Evolutionary conservation across 2,113 vertebrate genomes (phyloP), one percentile per base, ranked within the genome.

Genomic region (Sprattus sprattus): DNA sequence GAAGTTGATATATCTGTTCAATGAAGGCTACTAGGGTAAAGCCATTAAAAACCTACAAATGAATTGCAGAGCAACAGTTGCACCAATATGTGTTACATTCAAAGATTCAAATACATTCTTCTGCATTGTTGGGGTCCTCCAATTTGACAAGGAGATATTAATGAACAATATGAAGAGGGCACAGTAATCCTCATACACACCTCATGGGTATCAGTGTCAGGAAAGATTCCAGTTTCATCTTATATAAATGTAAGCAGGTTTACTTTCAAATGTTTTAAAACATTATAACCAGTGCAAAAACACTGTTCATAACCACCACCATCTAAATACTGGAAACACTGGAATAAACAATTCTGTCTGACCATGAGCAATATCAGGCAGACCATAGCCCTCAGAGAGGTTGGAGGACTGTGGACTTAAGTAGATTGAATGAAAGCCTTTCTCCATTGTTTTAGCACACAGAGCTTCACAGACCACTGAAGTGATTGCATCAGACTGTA

Each of bases 401-500:
- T 84, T 89, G 86, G 85, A 89, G 83, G 81, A 88, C 83, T 88
- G 49, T 84, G 85, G 57, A 80, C 71, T 78, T 78, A 78, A 78
- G 71, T 81, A 45, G 54, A 89, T 67, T 85, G 85, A 89, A 89
- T 89, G 85, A 87, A 84, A 45, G 39, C 85, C 57, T 85, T 89
- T 89, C 88, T 87, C 82, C 25, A 85, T 87, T 89, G 84, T 89
- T 86, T 88, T 82, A 84, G 80, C 28, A 85, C 84, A 87, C 87
- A 90, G 87, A 83, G 87, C 28, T 39, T 87, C 52, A 88, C 81
- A 88, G 84, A 90, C 85, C 87, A 84, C 89, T 85, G 87, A 86
- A 87, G 81, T 84, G 83, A 88, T 88, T 90, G 82, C 89, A 84
- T 90, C 87, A 90, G 45, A 64, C 86, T 86, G 86, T 54, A 57